phyloP scores from a whole-genome alignment of 2,888 invertebrate species.

The Phoronis australis region DNA sequence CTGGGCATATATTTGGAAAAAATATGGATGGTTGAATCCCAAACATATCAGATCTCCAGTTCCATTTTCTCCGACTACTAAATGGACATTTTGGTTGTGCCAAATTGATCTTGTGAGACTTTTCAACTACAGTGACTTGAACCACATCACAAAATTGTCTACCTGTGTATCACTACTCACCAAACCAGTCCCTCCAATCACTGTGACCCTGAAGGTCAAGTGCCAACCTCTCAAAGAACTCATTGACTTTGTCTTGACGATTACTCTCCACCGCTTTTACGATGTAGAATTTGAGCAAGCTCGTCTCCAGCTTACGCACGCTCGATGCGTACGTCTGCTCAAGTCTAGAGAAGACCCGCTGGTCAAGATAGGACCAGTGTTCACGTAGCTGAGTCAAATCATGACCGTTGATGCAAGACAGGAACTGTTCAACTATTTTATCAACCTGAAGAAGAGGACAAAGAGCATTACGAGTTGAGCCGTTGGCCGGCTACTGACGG shows the following conservation, averaged over 20 bases:
- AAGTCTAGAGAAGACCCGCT: constrained; percentile 77
- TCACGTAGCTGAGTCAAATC: constrained; percentile 77
- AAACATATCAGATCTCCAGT: no score
- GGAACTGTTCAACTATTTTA: constrained; percentile 66
- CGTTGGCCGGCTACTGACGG: no score
- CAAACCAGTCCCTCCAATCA: constrained; percentile 98
- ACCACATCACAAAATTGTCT: no score
- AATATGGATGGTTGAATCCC: no score
- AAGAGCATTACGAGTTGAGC: no score
- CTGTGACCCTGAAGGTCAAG: constrained; percentile 78
- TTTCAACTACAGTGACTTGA: no score
- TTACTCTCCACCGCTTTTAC: constrained; percentile 78
- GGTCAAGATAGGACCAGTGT: constrained; percentile 84
- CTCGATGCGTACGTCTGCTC: constrained; percentile 70
- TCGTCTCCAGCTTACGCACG: constrained; percentile 40
- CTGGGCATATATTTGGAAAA: no score
- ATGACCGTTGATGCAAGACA: constrained; percentile 68
- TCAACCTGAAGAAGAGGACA: constrained; percentile 37
- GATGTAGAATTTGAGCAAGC: constrained; percentile 75
- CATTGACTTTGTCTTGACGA: constrained; percentile 77
- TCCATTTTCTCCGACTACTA: no score
- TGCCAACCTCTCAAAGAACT: constrained; percentile 83
- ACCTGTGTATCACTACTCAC: constrained; percentile 59
- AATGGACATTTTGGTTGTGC: no score
- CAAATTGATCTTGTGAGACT: no score